A percentile compares a stretch with the other conserved stretches of the same genome.
These are phyloP conservation scores for Drosophila anomalata DNA, from an alignment of 2,888 invertebrate genomes.

Conservation along the genomic window DNA sequence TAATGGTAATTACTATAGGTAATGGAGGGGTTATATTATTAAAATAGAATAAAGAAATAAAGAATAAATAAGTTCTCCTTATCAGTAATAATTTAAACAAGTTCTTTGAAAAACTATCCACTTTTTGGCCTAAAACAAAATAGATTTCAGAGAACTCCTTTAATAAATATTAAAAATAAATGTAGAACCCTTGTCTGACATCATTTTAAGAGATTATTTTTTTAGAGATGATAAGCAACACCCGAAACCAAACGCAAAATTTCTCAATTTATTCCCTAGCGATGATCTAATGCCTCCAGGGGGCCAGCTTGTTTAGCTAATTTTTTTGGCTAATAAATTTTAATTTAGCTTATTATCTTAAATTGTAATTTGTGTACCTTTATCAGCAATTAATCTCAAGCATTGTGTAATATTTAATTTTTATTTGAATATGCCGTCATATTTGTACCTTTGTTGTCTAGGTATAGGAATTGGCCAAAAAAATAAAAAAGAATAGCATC, in stretches of 20 bases:
- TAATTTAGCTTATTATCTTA: constrained; percentile 25
- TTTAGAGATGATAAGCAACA: neutral
- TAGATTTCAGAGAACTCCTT: neutral
- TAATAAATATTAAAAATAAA: constrained; percentile 1
- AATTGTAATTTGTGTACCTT: constrained; percentile 31
- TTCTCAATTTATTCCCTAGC: neutral
- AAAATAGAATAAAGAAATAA: no score
- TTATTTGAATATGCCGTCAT: constrained; percentile 41
- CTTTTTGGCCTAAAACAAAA: no score
- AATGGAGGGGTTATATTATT: no score
- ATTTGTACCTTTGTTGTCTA: constrained; percentile 6
- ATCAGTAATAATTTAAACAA: neutral
- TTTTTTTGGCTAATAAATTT: constrained; percentile 32
- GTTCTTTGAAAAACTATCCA: neutral
- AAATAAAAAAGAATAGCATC: constrained; percentile 6
- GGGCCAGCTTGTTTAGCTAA: neutral
- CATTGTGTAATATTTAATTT: constrained; percentile 40
- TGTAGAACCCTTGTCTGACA: constrained; percentile 1
- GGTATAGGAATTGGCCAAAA: constrained; percentile 3
- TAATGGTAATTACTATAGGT: neutral
- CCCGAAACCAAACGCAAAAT: neutral
- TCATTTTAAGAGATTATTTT: constrained; percentile 14
- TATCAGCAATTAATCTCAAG: constrained; percentile 37
- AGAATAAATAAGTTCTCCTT: neutral
- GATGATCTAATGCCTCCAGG: constrained; percentile 34